Evolutionary conservation across 2,888 invertebrate species (phyloP).

Genomic region (Unio delphinus): DNA sequence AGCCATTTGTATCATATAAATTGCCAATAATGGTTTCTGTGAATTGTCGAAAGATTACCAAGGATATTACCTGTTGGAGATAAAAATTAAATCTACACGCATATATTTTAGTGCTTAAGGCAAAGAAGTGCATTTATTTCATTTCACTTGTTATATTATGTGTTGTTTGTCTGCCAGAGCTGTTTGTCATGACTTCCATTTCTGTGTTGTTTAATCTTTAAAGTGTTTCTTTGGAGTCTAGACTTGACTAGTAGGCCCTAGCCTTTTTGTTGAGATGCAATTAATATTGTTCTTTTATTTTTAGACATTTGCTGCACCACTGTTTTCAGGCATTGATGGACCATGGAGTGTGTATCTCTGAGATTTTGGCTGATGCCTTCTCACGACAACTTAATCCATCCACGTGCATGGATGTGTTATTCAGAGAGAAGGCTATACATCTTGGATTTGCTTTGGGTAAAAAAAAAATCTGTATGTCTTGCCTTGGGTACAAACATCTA

Average conservation of each 20-base stretch:
- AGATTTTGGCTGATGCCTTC: slow-evolving; percentile 66
- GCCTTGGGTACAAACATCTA: not conserved
- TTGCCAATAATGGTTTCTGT: too few species aligned
- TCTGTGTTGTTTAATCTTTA: too few species aligned
- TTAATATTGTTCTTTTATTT: not conserved
- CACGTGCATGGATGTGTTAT: slow-evolving; percentile 22
- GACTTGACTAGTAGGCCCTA: not conserved
- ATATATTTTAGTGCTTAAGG: too few species aligned
- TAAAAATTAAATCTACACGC: too few species aligned
- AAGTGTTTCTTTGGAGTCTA: too few species aligned
- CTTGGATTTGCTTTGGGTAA: slow-evolving; percentile 69
- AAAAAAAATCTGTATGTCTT: not conserved
- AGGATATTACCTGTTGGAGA: too few species aligned
- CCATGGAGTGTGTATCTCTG: slow-evolving; percentile 77
- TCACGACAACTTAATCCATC: slow-evolving; percentile 46
- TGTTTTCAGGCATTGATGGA: slow-evolving; percentile 81
- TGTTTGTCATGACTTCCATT: too few species aligned
- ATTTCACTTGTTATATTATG: too few species aligned
- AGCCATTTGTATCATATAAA: too few species aligned
- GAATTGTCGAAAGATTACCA: too few species aligned
- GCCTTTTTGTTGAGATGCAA: not conserved
- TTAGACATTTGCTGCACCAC: slow-evolving; percentile 78
- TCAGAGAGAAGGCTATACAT: slow-evolving; percentile 58
- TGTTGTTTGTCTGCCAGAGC: too few species aligned
- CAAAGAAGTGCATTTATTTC: too few species aligned